Percentiles rank a stretch among this genome's conserved stretches.
These are phyloP conservation scores for Nemotelus pantherinus DNA, from an alignment of 2,888 invertebrate species.

Conservation along the genomic window DNA sequence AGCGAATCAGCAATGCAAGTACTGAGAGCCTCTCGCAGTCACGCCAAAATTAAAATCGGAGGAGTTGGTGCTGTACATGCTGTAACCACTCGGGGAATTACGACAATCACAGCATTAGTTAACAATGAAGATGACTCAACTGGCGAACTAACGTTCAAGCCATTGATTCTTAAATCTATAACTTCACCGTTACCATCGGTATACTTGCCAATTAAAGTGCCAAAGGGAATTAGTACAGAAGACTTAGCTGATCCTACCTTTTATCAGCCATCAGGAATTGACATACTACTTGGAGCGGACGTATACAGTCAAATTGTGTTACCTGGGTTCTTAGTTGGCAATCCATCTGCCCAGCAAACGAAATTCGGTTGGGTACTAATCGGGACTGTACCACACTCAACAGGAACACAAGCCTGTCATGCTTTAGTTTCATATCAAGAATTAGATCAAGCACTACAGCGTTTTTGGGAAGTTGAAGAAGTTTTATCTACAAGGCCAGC, in stretches of 20 bases:
- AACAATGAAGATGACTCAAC: no score
- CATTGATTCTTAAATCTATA: no score
- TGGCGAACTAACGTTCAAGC: no score
- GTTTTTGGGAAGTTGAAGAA: constrained; percentile 8
- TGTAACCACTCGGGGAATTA: no score
- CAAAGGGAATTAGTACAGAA: not conserved
- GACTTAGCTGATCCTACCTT: not conserved
- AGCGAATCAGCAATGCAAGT: not conserved
- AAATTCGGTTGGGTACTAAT: constrained; percentile 10
- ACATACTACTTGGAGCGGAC: not conserved
- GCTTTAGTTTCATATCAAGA: not conserved
- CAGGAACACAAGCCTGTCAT: not conserved
- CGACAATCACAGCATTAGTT: no score
- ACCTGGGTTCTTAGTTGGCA: not conserved
- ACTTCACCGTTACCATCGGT: no score
- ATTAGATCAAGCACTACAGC: not conserved
- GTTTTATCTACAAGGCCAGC: not conserved
- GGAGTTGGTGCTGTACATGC: no score
- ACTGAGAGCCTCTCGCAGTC: no score
- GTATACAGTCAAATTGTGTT: not conserved
- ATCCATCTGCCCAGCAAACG: not conserved
- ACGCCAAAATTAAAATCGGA: no score
- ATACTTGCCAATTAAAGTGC: not conserved
- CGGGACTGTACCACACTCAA: not conserved
- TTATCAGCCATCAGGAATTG: not conserved